Evolutionary conservation across 1,140 invertebrate genomes (phyloP), one percentile per base, ranked within the genome.

Genomic region (Megalopta genalis): DNA sequence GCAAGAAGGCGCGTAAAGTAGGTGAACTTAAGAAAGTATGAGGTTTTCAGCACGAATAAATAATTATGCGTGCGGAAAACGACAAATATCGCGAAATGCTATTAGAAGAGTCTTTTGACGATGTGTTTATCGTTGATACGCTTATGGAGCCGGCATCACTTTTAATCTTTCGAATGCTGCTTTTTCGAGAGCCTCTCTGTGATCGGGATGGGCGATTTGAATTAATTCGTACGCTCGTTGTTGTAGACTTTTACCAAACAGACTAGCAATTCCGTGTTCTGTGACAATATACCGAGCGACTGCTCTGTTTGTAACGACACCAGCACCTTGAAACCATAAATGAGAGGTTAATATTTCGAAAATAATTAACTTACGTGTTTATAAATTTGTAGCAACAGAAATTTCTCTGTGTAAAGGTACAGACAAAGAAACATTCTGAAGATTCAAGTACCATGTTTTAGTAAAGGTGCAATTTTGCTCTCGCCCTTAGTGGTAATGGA

Each of bases 271-370:
- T 57, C 98, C 98, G 86, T 97, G 95, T 91, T 99, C 98, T 0
- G 98, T 99, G 0, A 99, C 98, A 7, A 99, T 95, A 90, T 99
- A 99, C 87, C 98, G 97, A 6, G 97, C 97, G 88, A 99, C 97
- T 2, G 97, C 98, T 88, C 98, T 94, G 0, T 96, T 97, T 3
- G 98, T 99, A 6, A 99, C 98, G 21, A 99, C 98, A 63, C 98
- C 98, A 83, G 97, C 97, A 86, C 98, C 98, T 98, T 87, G 23
- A 72, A 89, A 70, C 10, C 46, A 57, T 57, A 0, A 8, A 42
- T 12, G 7, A 23, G 14, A 57, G 0, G 2, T 83, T 57, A 60
- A 59, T 8, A 23, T 49, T 10, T n/a, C n/a, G 21, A 23, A 57
- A 57, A 57, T 6, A 57, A 21, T 54, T 21, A 14, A 21, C 21